A percentile compares a stretch with the other conserved stretches of the same genome.
Conservation (phyloP, 35 echinoderm and acorn worm species). For the Ophioderma brevispina region DNA sequence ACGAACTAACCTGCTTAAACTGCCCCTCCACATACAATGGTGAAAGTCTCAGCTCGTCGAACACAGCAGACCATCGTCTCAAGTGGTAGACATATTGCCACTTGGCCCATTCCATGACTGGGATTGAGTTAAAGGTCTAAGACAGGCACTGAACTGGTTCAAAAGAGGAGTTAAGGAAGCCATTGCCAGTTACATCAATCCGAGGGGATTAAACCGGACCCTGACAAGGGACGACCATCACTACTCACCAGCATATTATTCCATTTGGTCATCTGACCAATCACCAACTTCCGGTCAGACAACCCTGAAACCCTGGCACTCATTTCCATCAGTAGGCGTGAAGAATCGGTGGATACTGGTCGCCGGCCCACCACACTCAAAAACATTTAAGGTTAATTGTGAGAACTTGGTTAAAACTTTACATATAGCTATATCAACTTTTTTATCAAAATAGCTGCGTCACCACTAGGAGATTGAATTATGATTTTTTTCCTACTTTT, state of each 20-base stretch:
- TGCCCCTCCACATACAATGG: background rate
- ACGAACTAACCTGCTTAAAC: background rate
- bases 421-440: background rate
- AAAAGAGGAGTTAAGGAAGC: no score
- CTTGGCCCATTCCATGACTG: background rate
- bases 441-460: background rate
- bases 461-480: no score
- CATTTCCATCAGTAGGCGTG: background rate
- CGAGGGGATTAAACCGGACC: background rate
- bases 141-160: background rate
- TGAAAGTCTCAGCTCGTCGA: background rate
- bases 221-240: background rate
- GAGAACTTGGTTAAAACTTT: background rate
- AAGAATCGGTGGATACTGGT: background rate
- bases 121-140: background rate
- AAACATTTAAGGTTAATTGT: background rate
- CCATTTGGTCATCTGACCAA: background rate
- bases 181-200: background rate
- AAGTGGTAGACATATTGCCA: background rate
- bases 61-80: background rate
- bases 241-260: background rate
- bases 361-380: background rate
- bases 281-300: background rate
- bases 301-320: background rate
- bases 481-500: no score